Evolutionary conservation across 2,113 vertebrate genomes (phyloP).

Genomic region (Brachyhypopomus gauderio): DNA sequence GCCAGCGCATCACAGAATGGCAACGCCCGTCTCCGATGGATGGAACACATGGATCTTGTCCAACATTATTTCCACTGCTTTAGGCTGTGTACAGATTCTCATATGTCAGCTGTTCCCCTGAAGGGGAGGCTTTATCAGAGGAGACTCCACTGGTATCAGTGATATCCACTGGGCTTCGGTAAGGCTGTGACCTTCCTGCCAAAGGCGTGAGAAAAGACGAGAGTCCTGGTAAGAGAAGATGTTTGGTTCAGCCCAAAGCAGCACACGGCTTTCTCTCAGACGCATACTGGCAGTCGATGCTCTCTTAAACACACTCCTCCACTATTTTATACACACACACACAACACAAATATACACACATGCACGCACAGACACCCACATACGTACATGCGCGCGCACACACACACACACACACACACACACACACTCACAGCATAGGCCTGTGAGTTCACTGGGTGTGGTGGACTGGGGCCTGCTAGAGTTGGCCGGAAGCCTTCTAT

Average conservation of each 20-base stretch:
- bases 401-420: neutral
- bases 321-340: no score
- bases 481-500: constrained; percentile 45
- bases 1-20: neutral
- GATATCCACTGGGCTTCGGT: neutral
- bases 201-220: neutral
- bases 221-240: neutral
- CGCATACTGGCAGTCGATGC: no score
- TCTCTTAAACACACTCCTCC: no score
- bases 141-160: neutral
- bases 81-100: neutral
- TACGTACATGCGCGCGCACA: neutral
- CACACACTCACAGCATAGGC: neutral
- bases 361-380: neutral
- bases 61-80: constrained; percentile 32
- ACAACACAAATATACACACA: no score
- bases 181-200: neutral
- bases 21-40: constrained; percentile 7
- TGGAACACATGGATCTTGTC: constrained; percentile 41
- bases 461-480: constrained; percentile 32
- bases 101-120: neutral
- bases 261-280: neutral
- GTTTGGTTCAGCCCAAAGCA: neutral
- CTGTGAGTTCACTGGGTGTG: constrained; percentile 53
- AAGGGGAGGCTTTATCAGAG: neutral